Evolutionary conservation across 2,888 invertebrate genomes (phyloP).

Genomic region (Petrolisthes manimaculis): DNA sequence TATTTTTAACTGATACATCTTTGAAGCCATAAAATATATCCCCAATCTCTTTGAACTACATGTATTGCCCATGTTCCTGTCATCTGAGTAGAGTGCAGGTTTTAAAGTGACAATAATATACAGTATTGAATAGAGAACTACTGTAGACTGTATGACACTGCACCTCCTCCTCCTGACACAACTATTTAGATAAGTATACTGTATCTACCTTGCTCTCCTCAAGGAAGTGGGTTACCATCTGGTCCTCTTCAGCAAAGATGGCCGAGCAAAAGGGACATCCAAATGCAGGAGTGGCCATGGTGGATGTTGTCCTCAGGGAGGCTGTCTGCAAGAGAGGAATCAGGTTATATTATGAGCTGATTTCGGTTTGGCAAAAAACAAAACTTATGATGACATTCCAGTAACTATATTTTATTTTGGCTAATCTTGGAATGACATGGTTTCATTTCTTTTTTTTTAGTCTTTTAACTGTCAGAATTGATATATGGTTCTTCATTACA

Average conservation of each 20-base stretch:
- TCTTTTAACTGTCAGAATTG: neutral
- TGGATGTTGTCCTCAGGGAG: neutral
- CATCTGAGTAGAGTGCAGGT: too few species aligned
- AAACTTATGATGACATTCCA: neutral
- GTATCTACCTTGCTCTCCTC: conserved; percentile 21
- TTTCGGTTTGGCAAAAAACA: neutral
- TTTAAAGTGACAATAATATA: too few species aligned
- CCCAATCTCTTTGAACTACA: too few species aligned
- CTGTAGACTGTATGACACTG: too few species aligned
- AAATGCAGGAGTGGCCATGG: conserved; percentile 27
- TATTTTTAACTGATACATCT: too few species aligned
- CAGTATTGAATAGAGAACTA: too few species aligned
- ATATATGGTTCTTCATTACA: neutral
- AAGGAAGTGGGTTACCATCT: conserved; percentile 22
- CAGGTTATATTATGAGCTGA: neutral
- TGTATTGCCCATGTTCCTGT: too few species aligned
- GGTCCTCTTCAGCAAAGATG: conserved; percentile 30
- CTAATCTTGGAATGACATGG: neutral
- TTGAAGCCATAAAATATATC: too few species aligned
- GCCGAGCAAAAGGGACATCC: conserved; percentile 29
- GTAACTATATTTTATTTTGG: neutral
- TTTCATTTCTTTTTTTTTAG: neutral
- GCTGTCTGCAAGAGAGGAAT: neutral
- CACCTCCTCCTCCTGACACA: too few species aligned
- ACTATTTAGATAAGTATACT: neutral